phyloP scores from a whole-genome alignment of 1,140 invertebrate genomes.

The Pemphigus obesinymphae region DNA sequence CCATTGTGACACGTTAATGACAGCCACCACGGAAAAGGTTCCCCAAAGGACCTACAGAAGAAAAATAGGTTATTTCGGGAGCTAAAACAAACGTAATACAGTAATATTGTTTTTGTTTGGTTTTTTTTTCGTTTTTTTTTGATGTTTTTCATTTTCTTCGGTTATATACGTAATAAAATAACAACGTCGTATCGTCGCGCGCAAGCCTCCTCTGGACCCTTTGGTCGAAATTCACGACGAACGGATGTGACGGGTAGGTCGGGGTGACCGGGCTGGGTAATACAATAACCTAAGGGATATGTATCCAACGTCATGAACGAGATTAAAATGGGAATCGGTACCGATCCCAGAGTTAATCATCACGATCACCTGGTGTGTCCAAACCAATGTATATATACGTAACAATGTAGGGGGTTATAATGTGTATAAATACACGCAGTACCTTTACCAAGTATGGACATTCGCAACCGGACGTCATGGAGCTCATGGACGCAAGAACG shows the following conservation, averaged over 20 bases:
- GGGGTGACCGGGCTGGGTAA: not conserved
- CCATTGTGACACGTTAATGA: conserved; percentile 31
- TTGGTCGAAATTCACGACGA: not conserved
- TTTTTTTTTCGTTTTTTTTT: not conserved
- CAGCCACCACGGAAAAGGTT: not conserved
- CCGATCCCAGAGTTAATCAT: conserved; percentile 42
- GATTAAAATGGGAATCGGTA: conserved; percentile 39
- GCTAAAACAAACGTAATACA: conserved; percentile 7
- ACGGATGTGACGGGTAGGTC: not conserved
- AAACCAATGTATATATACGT: not conserved
- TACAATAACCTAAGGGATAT: conserved; percentile 25
- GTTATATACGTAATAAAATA: not conserved
- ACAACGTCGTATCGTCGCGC: not conserved
- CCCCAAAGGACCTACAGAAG: not conserved
- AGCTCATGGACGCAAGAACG: conserved; percentile 22
- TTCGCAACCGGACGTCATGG: conserved; percentile 32
- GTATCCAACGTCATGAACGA: not conserved
- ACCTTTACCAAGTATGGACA: not conserved
- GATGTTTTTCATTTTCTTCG: no score
- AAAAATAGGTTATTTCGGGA: conserved; percentile 13
- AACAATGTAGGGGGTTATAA: not conserved
- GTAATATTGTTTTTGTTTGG: not conserved
- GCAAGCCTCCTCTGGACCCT: not conserved
- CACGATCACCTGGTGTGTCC: conserved; percentile 22
- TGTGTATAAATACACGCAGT: conserved; percentile 22